Conservation (phyloP, 2,888 invertebrate species). For the Sympetrum striolatum region DNA sequence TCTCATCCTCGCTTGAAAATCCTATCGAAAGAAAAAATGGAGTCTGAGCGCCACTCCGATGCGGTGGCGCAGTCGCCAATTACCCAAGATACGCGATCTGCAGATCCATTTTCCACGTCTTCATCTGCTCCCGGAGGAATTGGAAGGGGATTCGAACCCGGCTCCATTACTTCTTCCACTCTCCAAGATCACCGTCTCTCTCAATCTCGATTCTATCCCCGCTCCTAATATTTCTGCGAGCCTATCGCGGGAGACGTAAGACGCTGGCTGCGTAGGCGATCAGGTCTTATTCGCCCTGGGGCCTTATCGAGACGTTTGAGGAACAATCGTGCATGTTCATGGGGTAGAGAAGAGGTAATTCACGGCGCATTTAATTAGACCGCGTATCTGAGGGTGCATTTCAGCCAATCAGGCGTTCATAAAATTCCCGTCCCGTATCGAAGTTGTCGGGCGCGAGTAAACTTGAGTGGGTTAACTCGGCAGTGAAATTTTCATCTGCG, state of each 20-base stretch:
- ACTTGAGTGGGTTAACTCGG: not conserved
- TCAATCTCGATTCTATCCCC: not conserved
- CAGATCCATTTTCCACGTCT: constrained; percentile 7
- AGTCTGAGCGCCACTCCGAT: not conserved
- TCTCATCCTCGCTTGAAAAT: constrained; percentile 14
- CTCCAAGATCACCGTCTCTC: not conserved
- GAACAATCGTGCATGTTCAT: not conserved
- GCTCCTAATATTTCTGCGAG: constrained; percentile 11
- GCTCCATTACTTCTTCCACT: not conserved
- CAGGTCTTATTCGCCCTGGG: not conserved
- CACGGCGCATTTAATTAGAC: not conserved
- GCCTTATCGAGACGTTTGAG: not conserved
- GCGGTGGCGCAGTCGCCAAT: not conserved
- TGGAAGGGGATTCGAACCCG: not conserved
- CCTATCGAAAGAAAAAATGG: not conserved
- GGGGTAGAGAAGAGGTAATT: not conserved
- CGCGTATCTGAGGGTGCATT: not conserved
- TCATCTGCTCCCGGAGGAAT: not conserved
- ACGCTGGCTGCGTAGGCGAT: not conserved
- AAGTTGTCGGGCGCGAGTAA: not conserved
- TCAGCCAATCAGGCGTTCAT: not conserved
- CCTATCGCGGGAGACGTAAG: not conserved
- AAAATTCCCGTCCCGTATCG: not conserved
- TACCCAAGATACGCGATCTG: constrained; percentile 23
- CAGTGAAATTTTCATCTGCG: not conserved